Conservation (phyloP, 1,140 invertebrate species). For the Magallana ariakensis region DNA sequence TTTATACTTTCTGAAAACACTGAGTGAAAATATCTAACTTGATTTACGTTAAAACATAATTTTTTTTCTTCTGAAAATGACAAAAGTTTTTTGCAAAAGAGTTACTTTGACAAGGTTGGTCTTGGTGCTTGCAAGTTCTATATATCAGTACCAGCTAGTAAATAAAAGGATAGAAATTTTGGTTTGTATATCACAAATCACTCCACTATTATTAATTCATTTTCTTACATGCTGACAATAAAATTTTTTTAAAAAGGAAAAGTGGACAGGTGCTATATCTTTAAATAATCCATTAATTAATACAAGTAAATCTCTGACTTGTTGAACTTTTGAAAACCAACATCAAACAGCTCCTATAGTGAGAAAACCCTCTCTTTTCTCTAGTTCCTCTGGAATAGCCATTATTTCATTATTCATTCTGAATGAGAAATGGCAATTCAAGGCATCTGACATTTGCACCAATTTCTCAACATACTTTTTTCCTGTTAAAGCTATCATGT, state of each 20-base stretch:
- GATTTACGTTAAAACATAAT: constrained; percentile 17
- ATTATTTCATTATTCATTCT: constrained; percentile 41
- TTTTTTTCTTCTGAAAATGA: not conserved
- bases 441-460: constrained; percentile 35
- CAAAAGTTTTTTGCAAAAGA: constrained; percentile 11
- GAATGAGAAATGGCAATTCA: not conserved
- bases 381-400: not conserved
- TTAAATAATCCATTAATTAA: too few relatives aligned
- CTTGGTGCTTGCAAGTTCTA: not conserved
- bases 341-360: not conserved
- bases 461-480: constrained; percentile 44
- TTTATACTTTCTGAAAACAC: constrained; percentile 8
- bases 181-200: too few relatives aligned
- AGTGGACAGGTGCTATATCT: too few relatives aligned
- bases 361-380: not conserved
- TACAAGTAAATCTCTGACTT: not conserved
- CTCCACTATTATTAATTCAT: too few relatives aligned
- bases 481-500: constrained; percentile 39
- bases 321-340: not conserved
- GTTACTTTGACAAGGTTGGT: not conserved
- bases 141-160: too few relatives aligned
- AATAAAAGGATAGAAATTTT: too few relatives aligned
- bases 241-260: too few relatives aligned
- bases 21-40: not conserved
- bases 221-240: too few relatives aligned